Evolutionary conservation across 1,140 invertebrate genomes (phyloP).

Genomic region (Brachionus paranguensis): DNA sequence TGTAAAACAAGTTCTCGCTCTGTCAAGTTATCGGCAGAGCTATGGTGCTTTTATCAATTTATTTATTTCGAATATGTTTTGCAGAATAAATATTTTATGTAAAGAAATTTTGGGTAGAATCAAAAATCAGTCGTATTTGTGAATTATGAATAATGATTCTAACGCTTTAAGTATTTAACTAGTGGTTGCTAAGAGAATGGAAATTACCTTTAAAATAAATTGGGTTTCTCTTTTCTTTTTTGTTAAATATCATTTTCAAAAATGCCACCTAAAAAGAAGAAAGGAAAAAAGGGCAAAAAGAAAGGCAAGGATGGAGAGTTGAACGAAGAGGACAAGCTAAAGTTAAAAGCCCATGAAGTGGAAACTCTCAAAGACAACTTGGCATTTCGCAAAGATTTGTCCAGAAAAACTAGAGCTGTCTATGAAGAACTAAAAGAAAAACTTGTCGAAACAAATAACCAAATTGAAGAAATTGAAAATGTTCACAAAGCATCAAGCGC

Average conservation of each 20-base stretch:
- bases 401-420: constrained; percentile 9
- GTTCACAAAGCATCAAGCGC: constrained; percentile 20
- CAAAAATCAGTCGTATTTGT: neutral
- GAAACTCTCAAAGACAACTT: constrained; percentile 27
- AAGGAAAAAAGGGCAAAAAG: constrained; percentile 25
- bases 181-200: neutral
- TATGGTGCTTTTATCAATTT: no score
- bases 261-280: constrained; percentile 37
- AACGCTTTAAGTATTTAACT: neutral
- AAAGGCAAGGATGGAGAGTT: constrained; percentile 33
- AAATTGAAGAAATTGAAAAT: constrained; percentile 38
- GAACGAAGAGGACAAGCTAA: constrained; percentile 34
- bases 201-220: neutral
- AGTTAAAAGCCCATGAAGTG: constrained; percentile 29
- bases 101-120: neutral
- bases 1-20: no score
- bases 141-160: neutral
- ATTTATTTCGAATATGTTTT: no score
- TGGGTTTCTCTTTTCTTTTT: neutral
- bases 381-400: constrained; percentile 7
- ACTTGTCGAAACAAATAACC: neutral
- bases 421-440: constrained; percentile 32
- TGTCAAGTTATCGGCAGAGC: no score
- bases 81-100: no score
- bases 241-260: neutral